A percentile compares a stretch with the other conserved stretches of the same genome.
Evolutionary conservation across 2,888 invertebrate genomes (phyloP).

Genomic region (Pycnomerus fuliginosus): DNA sequence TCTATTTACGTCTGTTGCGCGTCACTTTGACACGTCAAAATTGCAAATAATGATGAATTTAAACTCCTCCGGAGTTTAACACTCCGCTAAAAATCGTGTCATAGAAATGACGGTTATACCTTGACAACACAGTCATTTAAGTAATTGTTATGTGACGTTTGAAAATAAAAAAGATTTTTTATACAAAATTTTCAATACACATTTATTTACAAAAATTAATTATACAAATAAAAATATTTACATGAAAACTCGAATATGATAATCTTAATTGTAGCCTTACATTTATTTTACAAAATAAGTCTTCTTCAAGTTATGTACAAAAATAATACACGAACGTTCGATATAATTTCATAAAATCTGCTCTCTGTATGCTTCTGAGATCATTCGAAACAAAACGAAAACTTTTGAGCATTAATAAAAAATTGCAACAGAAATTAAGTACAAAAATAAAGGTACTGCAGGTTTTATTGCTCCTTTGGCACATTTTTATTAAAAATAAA

Average conservation of each 20-base stretch:
- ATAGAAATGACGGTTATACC: no score
- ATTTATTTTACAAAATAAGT: constrained; percentile 47
- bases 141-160: no score
- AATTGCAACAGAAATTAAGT: constrained; percentile 14
- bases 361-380: constrained; percentile 13
- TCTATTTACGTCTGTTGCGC: no score
- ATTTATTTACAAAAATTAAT: constrained; percentile 52
- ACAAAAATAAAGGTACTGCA: constrained; percentile 10
- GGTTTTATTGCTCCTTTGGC: constrained; percentile 38
- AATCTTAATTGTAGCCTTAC: constrained; percentile 40
- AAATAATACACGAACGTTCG: constrained; percentile 40
- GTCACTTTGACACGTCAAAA: no score
- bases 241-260: constrained; percentile 43
- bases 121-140: no score
- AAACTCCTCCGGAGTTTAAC: no score
- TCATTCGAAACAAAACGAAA: constrained; percentile 17
- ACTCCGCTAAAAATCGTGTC: no score
- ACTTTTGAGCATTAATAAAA: constrained; percentile 12
- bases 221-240: constrained; percentile 49
- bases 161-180: no score
- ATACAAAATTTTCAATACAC: constrained; percentile 43
- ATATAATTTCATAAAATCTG: constrained; percentile 15
- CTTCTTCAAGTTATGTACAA: constrained; percentile 40
- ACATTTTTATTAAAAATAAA: constrained; percentile 27
- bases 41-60: no score